Conservation (phyloP, 2,888 invertebrate genomes). For the Nymphalis polychloros region DNA sequence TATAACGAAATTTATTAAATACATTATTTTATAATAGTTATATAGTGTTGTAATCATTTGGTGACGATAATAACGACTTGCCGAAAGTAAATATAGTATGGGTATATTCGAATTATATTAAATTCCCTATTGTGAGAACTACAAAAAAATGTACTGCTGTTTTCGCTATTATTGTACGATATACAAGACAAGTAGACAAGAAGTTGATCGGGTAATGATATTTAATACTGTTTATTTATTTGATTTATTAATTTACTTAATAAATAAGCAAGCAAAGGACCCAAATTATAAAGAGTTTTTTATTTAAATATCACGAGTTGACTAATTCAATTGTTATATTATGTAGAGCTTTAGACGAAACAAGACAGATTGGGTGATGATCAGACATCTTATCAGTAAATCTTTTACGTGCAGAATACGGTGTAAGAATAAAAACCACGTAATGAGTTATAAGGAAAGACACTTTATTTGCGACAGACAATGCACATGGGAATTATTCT, state of each 20-base stretch:
- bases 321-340: slow-evolving; percentile 13
- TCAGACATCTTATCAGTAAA: slow-evolving; percentile 26
- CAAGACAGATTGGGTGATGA: slow-evolving; percentile 23
- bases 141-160: too few relatives aligned
- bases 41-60: too few relatives aligned
- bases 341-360: slow-evolving; percentile 17
- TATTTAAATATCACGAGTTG: background rate
- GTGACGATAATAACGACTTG: too few relatives aligned
- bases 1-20: background rate
- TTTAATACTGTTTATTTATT: too few relatives aligned
- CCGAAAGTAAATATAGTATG: too few relatives aligned
- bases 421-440: slow-evolving; percentile 25
- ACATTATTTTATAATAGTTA: background rate
- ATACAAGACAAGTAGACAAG: too few relatives aligned
- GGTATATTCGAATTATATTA: too few relatives aligned
- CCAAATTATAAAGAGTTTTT: background rate
- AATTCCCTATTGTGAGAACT: too few relatives aligned
- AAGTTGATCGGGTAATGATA: too few relatives aligned
- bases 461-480: slow-evolving; percentile 4
- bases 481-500: slow-evolving; percentile 4
- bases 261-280: background rate
- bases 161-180: too few relatives aligned
- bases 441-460: slow-evolving; percentile 23
- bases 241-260: too few relatives aligned
- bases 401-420: slow-evolving; percentile 26